These are phyloP conservation scores for Pantherophis alleghaniensis DNA, from an alignment of 2,797 vertebrate genomes.

Conservation along the genomic window DNA sequence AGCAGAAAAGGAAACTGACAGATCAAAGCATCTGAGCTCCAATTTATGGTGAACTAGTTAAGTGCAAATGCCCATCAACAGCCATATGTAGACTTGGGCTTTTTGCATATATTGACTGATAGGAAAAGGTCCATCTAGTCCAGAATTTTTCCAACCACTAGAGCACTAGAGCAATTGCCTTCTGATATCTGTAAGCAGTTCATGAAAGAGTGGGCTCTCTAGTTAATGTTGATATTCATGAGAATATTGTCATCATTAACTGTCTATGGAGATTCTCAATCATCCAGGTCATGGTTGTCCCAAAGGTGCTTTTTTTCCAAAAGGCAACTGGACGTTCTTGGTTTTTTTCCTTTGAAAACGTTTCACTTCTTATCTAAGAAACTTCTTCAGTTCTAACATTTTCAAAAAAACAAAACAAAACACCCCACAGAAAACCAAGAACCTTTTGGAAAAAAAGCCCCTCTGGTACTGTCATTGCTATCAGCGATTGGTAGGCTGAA, in stretches of 20 bases:
- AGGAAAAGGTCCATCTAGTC: neutral
- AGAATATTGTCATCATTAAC: slow-evolving; percentile 24
- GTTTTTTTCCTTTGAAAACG: neutral
- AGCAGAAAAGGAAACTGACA: neutral
- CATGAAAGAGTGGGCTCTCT: neutral
- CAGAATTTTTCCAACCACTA: neutral
- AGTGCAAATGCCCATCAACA: neutral
- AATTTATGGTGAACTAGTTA: neutral
- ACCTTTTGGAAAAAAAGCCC: neutral
- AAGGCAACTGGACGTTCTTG: neutral
- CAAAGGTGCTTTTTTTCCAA: neutral
- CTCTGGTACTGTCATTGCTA: slow-evolving; percentile 3
- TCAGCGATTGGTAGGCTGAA: neutral
- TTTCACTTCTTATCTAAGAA: neutral
- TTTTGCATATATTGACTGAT: neutral
- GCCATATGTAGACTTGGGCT: neutral
- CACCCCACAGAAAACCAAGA: neutral
- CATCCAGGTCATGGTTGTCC: neutral
- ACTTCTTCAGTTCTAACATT: neutral
- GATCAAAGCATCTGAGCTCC: neutral
- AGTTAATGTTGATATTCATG: slow-evolving; percentile 30
- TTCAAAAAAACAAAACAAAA: neutral
- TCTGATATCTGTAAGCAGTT: neutral
- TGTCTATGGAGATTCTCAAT: neutral
- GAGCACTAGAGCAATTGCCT: neutral